A percentile compares a stretch with the other conserved stretches of the same genome.
Conservation (phyloP, 2,797 vertebrate species). For the Rhabdomys pumilio region DNA sequence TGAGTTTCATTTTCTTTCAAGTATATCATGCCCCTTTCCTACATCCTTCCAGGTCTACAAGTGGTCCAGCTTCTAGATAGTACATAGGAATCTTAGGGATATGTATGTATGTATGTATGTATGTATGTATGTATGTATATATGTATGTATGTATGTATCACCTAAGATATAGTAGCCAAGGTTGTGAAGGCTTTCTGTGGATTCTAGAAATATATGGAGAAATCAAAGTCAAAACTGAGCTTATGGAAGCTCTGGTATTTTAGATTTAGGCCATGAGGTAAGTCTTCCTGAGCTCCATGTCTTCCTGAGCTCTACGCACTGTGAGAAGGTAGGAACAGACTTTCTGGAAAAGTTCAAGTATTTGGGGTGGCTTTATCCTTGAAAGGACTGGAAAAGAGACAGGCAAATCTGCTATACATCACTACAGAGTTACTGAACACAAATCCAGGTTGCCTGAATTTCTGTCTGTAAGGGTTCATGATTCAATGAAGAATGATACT, state of each 20-base stretch:
- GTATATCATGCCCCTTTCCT: neutral
- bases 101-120: no score
- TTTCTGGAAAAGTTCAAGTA: neutral
- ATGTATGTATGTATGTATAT: no score
- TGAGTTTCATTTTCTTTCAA: neutral
- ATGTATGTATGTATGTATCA: no score
- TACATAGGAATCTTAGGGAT: neutral
- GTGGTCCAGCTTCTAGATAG: neutral
- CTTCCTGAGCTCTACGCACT: no score
- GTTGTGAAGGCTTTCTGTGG: slow-evolving; percentile 22
- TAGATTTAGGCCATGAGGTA: neutral
- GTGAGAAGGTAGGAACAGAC: neutral
- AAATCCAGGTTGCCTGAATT: neutral
- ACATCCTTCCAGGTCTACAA: neutral
- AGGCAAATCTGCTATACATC: fast-evolving
- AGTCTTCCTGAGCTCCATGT: neutral
- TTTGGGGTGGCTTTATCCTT: neutral
- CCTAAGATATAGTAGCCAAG: neutral
- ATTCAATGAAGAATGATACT: neutral
- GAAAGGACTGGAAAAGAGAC: neutral
- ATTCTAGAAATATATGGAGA: slow-evolving; percentile 47
- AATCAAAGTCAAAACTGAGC: neutral
- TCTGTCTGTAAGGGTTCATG: neutral
- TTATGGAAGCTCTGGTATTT: neutral
- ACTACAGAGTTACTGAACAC: neutral